Percentiles rank a stretch among this genome's conserved stretches.
phyloP scores from a whole-genome alignment of 2,888 invertebrate species.

The Luperina testacea region DNA sequence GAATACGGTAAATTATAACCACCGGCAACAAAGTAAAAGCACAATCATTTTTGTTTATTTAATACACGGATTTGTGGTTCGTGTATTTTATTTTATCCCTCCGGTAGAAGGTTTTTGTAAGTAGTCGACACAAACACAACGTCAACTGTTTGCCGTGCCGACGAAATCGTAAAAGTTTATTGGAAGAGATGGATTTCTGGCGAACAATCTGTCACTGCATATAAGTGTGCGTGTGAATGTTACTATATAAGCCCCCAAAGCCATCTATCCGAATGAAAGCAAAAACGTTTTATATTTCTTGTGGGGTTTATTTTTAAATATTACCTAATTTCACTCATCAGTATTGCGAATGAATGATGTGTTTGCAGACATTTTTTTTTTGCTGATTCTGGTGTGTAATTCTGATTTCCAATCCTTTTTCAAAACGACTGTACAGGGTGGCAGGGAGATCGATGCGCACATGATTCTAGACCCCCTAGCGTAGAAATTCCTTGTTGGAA shows the following conservation, averaged over 20 bases:
- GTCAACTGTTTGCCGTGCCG: constrained; percentile 38
- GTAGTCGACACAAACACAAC: constrained; percentile 11
- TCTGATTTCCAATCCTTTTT: background rate
- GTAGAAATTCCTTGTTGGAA: background rate
- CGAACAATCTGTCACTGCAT: constrained; percentile 37
- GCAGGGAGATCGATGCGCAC: too few relatives aligned
- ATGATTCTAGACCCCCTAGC: background rate
- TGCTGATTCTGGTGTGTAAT: background rate
- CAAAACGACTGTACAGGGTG: background rate
- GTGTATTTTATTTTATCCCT: constrained; percentile 40
- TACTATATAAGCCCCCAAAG: constrained; percentile 4
- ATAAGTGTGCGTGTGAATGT: constrained; percentile 15
- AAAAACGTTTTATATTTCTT: background rate
- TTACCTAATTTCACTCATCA: background rate
- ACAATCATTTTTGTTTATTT: constrained; percentile 60
- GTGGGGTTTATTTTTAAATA: background rate
- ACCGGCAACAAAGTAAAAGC: constrained; percentile 61
- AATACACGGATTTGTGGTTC: constrained; percentile 43
- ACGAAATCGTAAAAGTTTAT: constrained; percentile 58
- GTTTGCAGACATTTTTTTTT: background rate
- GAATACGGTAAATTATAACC: constrained; percentile 67
- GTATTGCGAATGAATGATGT: background rate
- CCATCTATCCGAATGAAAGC: background rate
- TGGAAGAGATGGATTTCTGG: constrained; percentile 48
- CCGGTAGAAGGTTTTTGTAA: constrained; percentile 25